Conservation (phyloP, 2,797 vertebrate species). For the Acanthis flammea region DNA sequence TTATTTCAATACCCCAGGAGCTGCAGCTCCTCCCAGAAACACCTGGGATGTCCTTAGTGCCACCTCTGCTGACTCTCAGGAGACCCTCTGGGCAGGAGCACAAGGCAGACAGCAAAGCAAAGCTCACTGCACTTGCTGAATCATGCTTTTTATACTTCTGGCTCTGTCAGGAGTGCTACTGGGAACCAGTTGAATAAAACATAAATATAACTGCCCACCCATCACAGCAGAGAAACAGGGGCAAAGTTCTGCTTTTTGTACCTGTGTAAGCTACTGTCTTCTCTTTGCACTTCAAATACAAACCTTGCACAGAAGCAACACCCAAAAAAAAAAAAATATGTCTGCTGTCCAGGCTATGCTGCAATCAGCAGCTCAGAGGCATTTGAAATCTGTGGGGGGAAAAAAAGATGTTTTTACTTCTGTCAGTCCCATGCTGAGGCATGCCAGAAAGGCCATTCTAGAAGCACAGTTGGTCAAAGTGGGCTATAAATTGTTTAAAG, state of each 20-base stretch:
- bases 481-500: neutral
- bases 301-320: neutral
- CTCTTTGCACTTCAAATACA: neutral
- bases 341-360: neutral
- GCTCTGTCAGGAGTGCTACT: neutral
- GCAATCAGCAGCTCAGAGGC: neutral
- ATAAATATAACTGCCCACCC: neutral
- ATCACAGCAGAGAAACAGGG: neutral
- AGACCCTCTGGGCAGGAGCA: neutral
- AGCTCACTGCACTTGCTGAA: neutral
- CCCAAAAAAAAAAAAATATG: neutral
- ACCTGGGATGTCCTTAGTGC: neutral
- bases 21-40: neutral
- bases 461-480: neutral
- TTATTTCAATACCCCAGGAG: neutral
- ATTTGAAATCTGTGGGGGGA: neutral
- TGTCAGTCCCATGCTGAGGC: neutral
- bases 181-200: neutral
- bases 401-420: neutral
- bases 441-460: conserved; percentile 1
- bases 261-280: neutral
- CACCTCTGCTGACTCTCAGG: neutral
- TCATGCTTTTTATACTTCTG: neutral
- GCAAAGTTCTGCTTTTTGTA: neutral
- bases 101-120: neutral